Percentiles rank a stretch among this genome's conserved stretches.
These are phyloP conservation scores for Timema podura DNA, from an alignment of 2,888 invertebrate species.

Conservation along the genomic window DNA sequence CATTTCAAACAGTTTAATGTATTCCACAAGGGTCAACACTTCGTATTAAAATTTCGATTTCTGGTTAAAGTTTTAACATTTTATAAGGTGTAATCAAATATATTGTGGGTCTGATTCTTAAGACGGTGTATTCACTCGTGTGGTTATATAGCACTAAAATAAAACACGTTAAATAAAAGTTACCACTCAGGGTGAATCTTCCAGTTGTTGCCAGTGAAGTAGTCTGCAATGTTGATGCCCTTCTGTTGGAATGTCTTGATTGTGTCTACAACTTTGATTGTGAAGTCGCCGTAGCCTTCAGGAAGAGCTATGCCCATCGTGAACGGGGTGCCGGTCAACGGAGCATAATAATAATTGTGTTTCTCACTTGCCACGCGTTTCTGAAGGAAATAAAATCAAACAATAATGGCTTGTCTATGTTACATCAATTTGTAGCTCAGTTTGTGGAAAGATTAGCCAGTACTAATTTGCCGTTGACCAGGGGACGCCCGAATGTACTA, in stretches of 20 bases:
- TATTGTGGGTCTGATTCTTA: too few species aligned
- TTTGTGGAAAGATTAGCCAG: too few species aligned
- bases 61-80: too few species aligned
- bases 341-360: conserved; percentile 79
- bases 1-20: too few species aligned
- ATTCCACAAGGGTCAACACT: too few species aligned
- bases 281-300: conserved; percentile 70
- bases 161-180: conserved; percentile 26
- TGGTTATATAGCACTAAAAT: not conserved
- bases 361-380: conserved; percentile 74
- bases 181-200: conserved; percentile 83
- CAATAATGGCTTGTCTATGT: not conserved
- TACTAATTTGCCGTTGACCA: too few species aligned
- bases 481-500: too few species aligned
- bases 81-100: too few species aligned
- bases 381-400: conserved; percentile 40
- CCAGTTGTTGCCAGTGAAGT: conserved; percentile 69
- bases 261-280: conserved; percentile 69
- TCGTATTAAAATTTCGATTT: too few species aligned
- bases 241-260: conserved; percentile 17
- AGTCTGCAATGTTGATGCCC: conserved; percentile 53
- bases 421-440: too few species aligned
- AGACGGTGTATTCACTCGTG: too few species aligned
- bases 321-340: conserved; percentile 80
- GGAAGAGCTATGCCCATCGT: conserved; percentile 82